Percentiles rank a stretch among this genome's conserved stretches.
Conservation (phyloP, 2,888 invertebrate species). For the Julus scanicus region DNA sequence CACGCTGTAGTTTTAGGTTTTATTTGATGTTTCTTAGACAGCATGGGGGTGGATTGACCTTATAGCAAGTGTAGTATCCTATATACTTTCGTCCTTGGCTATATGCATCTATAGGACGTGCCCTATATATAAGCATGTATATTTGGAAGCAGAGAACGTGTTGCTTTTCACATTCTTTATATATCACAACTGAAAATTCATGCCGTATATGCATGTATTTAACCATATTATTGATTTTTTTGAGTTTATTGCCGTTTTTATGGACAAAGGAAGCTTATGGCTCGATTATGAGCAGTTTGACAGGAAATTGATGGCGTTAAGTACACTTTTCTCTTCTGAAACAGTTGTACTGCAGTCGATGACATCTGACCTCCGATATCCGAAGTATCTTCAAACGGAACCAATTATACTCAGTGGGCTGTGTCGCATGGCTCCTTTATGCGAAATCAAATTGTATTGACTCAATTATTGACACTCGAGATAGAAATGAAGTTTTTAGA, state of each 20-base stretch:
- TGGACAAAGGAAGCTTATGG: slow-evolving; percentile 29
- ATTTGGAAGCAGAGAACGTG: too few species aligned
- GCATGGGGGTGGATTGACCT: not conserved
- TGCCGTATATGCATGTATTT: not conserved
- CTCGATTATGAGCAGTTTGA: slow-evolving; percentile 38
- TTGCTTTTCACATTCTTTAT: not conserved
- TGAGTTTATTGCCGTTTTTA: slow-evolving; percentile 14
- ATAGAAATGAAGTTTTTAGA: too few species aligned
- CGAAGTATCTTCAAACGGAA: not conserved
- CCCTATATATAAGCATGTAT: not conserved
- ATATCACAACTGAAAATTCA: not conserved
- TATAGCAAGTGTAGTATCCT: not conserved
- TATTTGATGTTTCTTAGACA: too few species aligned
- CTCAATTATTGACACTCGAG: too few species aligned
- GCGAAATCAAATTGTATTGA: not conserved
- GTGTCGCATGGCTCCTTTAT: too few species aligned
- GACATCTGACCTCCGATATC: not conserved
- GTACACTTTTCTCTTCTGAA: not conserved
- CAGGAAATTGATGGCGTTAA: slow-evolving; percentile 35
- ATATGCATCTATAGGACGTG: not conserved
- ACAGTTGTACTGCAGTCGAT: not conserved
- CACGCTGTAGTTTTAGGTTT: too few species aligned
- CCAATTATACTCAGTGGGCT: not conserved
- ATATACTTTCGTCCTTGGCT: not conserved
- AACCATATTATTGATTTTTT: slow-evolving; percentile 39